Percentiles rank a stretch among this genome's conserved stretches.
phyloP scores from a whole-genome alignment of 2,797 vertebrate species.

The Girardinus metallicus region DNA sequence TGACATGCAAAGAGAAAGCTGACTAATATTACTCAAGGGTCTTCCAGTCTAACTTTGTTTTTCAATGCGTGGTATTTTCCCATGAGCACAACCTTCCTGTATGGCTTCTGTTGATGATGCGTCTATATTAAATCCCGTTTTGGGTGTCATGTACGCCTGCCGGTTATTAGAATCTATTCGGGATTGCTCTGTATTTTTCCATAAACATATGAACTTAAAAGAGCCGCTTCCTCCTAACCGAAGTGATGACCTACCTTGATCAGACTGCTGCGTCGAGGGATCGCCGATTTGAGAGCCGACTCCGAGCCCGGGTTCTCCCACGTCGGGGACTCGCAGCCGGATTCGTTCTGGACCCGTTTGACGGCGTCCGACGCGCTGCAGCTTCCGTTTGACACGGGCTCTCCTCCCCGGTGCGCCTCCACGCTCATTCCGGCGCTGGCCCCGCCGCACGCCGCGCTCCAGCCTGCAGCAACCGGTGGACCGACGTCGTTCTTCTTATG shows the following conservation, averaged over 20 bases:
- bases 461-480: constrained; percentile 78
- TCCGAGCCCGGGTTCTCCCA: constrained; percentile 78
- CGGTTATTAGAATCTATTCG: neutral
- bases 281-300: constrained; percentile 41
- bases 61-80: neutral
- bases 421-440: constrained; percentile 64
- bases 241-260: constrained; percentile 85
- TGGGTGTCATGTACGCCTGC: neutral
- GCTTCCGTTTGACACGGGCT: constrained; percentile 89
- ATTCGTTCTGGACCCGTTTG: constrained; percentile 49
- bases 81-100: constrained; percentile 10
- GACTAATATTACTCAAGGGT: neutral
- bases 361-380: constrained; percentile 75
- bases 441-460: constrained; percentile 77
- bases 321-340: constrained; percentile 67
- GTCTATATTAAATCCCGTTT: neutral
- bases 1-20: constrained; percentile 12
- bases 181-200: neutral
- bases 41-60: neutral
- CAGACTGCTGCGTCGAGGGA: constrained; percentile 92
- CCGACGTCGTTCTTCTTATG: constrained; percentile 74
- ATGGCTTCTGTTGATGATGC: neutral
- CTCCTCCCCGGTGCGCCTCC: constrained; percentile 75
- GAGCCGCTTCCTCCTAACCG: neutral
- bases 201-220: neutral